Conservation (phyloP, 2,888 invertebrate species). For the Cremastinae sp. region DNA sequence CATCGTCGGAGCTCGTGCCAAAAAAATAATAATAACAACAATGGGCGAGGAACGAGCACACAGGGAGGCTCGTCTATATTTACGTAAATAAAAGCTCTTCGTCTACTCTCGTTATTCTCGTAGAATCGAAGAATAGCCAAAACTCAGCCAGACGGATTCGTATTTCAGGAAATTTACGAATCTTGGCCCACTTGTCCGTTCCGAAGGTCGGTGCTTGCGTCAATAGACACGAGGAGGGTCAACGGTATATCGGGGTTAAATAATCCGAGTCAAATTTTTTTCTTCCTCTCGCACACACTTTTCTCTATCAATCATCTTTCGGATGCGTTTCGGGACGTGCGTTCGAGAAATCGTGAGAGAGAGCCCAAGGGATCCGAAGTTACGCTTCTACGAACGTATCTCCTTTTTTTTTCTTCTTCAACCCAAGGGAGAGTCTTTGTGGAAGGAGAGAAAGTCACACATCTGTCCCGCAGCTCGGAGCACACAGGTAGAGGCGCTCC, state of each 20-base stretch:
- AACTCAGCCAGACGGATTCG: conserved; percentile 32
- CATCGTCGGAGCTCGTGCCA: conserved; percentile 33
- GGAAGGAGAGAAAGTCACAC: conserved; percentile 41
- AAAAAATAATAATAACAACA: neutral
- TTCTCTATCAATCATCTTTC: neutral
- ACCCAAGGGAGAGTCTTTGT: conserved; percentile 13
- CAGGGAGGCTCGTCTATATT: no score
- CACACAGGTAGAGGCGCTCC: conserved; percentile 44
- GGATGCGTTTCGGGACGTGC: neutral
- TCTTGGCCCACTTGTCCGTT: conserved; percentile 32
- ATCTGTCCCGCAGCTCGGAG: conserved; percentile 38
- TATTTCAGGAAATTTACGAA: conserved; percentile 37
- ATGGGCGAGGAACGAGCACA: neutral
- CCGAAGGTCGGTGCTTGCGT: conserved; percentile 53
- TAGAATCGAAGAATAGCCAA: conserved; percentile 24
- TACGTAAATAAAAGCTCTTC: neutral
- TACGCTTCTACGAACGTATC: conserved; percentile 26
- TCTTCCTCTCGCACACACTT: neutral
- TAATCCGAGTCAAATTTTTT: neutral
- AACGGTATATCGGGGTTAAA: conserved; percentile 14
- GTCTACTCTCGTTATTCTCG: conserved; percentile 5
- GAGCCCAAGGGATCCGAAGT: conserved; percentile 16
- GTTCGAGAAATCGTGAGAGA: neutral
- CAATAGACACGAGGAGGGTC: conserved; percentile 38
- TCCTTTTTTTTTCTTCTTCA: conserved; percentile 8